Base-by-base conservation (phyloP, 2,113 vertebrate species). In the Chlorodrepanis virens region DNA sequence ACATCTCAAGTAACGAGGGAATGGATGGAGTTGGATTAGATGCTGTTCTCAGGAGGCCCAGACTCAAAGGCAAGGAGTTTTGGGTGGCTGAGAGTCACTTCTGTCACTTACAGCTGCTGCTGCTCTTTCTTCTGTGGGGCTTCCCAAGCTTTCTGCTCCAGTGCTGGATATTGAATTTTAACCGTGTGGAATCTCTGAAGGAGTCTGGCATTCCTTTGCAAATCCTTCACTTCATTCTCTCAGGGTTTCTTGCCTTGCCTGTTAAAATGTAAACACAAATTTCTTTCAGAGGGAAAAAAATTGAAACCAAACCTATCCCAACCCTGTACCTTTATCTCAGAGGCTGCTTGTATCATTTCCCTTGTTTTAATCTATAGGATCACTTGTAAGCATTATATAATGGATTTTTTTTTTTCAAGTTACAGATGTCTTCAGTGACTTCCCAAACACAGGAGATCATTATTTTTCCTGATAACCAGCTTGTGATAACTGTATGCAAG, bases 131-230 rank as follows among this genome's bases (percentile, higher is more conserved):
- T 84, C 56, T 31, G 29, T 64, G 45, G 25, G 27, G 3, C 27
- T 83, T 79, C 52, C 54, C 53, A 54, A 64, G 60, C 54, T 87
- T 94, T 92, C 59, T 92, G 22, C 91, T 76, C 19, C 82, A 68
- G 82, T 59, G 45, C 10, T 64, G 74, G 49, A 40, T 82, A 69
- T 31, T 84, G 81, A 86, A 79, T 94, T 91, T 96, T 97, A 97
- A 94, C 91, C 49, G 10, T 37, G 85, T 83, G 63, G 81, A 52
- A 77, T 85, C 82, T 94, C 59, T 79, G 29, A 85, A 90, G 91
- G 96, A 93, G 97, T 64, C 24, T 83, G 57, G 14, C 80, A 87
- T 64, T 90, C 54, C 89, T 93, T 77, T 90, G 81, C 92, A 94
- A 93, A 77, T 69, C 75, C 89, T 42, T 82, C 35, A 16, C 35